A percentile compares a stretch with the other conserved stretches of the same genome.
These are phyloP conservation scores for Gasteruption jaculator DNA, from an alignment of 2,888 invertebrate genomes.

Conservation along the genomic window DNA sequence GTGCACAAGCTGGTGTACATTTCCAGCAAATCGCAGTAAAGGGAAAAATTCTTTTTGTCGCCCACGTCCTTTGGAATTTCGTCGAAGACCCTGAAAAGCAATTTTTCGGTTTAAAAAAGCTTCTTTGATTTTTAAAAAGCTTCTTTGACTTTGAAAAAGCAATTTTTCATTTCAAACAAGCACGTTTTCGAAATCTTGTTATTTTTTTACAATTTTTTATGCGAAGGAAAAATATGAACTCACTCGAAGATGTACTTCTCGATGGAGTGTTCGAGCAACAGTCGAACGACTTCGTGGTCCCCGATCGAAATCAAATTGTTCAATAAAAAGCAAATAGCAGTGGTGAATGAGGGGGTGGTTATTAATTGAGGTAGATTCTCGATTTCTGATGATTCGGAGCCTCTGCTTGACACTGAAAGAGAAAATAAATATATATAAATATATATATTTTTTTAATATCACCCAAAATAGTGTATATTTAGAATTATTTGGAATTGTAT, in stretches of 20 bases:
- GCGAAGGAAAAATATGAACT: constrained; percentile 16
- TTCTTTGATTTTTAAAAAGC: too few relatives aligned
- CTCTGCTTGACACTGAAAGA: constrained; percentile 29
- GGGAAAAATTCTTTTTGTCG: constrained; percentile 45
- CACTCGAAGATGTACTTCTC: constrained; percentile 55
- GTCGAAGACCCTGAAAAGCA: constrained; percentile 46
- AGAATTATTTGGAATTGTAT: too few relatives aligned
- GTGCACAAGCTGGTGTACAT: constrained; percentile 54
- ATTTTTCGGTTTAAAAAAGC: constrained; percentile 11
- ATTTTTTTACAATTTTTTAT: too few relatives aligned
- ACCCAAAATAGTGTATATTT: background rate
- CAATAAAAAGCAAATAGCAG: constrained; percentile 49
- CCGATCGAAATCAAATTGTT: constrained; percentile 51
- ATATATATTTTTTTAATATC: constrained; percentile 2
- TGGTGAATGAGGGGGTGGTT: constrained; percentile 53
- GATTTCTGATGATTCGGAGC: constrained; percentile 29
- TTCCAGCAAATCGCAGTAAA: constrained; percentile 54
- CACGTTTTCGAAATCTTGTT: background rate
- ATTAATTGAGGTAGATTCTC: constrained; percentile 37
- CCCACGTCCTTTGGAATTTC: constrained; percentile 44
- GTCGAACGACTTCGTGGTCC: constrained; percentile 45
- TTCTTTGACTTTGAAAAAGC: too few relatives aligned
- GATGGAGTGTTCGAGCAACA: constrained; percentile 52
- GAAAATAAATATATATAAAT: constrained; percentile 13
- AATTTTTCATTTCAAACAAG: constrained; percentile 2